Conservation (phyloP, 1,140 invertebrate species). For the Leptoteleia sp. region DNA sequence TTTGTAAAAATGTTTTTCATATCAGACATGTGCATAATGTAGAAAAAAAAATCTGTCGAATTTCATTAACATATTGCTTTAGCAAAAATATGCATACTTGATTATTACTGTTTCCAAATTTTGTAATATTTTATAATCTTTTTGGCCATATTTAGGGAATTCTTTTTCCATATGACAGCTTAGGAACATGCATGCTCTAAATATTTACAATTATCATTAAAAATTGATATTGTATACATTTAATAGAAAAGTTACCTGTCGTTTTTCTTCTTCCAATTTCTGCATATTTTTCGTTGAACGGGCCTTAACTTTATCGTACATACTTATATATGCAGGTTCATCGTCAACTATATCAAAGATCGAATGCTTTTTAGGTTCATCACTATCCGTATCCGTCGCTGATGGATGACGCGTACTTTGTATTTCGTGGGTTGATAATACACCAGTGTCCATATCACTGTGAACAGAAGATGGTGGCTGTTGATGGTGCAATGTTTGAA, state of each 20-base stretch:
- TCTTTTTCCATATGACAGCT: too few species aligned
- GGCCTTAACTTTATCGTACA: constrained; percentile 99
- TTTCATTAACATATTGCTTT: too few species aligned
- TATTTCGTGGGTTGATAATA: constrained; percentile 75
- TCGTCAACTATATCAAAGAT: constrained; percentile 95
- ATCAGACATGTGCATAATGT: too few species aligned
- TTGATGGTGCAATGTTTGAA: constrained; percentile 65
- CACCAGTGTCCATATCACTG: constrained; percentile 76
- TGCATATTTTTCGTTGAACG: constrained; percentile 95
- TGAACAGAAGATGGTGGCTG: constrained; percentile 70
- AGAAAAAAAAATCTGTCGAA: too few species aligned
- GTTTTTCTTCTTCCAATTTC: constrained; percentile 93
- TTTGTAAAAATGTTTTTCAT: too few species aligned
- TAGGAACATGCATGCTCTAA: too few species aligned
- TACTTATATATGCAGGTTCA: constrained; percentile 95
- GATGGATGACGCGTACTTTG: constrained; percentile 76
- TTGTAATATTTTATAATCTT: too few species aligned
- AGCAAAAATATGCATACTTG: too few species aligned
- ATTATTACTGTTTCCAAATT: too few species aligned
- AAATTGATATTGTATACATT: too few species aligned
- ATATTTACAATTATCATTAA: too few species aligned
- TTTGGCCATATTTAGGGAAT: too few species aligned
- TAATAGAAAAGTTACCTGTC: constrained; percentile 86
- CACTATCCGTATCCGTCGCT: constrained; percentile 85
- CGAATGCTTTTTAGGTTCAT: constrained; percentile 91